phyloP scores from a whole-genome alignment of 1,140 invertebrate genomes.

The Scylla paramamosain region DNA sequence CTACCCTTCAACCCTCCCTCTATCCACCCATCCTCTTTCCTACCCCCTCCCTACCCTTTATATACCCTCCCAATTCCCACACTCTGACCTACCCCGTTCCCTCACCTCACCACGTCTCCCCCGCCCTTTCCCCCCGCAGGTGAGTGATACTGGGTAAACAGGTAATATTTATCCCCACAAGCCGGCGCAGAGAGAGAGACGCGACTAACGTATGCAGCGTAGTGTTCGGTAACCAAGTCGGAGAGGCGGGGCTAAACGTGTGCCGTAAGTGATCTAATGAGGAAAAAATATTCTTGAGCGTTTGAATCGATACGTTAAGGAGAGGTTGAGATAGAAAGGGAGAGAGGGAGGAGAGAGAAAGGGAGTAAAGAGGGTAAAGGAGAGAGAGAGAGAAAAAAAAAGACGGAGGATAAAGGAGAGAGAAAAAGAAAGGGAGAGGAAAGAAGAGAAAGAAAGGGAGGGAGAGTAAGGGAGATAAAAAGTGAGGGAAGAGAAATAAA shows the following conservation, averaged over 20 bases:
- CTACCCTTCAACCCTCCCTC: background rate
- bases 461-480: background rate
- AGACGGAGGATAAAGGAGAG: background rate
- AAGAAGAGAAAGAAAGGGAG: background rate
- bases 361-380: background rate
- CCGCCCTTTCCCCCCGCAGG: constrained; percentile 1
- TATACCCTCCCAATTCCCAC: background rate
- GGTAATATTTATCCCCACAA: constrained; percentile 52
- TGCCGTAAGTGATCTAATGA: constrained; percentile 59
- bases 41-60: background rate
- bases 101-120: background rate
- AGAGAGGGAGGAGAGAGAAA: background rate
- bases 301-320: background rate
- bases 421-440: background rate
- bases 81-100: background rate
- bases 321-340: background rate
- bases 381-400: background rate
- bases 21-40: background rate
- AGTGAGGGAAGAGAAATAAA: too few relatives aligned
- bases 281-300: constrained; percentile 61
- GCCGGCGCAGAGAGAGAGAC: background rate
- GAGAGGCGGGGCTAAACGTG: constrained; percentile 39
- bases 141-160: constrained; percentile 62
- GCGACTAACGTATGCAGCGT: constrained; percentile 25
- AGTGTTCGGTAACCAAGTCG: constrained; percentile 39